Conservation (phyloP, 2,113 vertebrate species). For the Amblyornis subalaris region DNA sequence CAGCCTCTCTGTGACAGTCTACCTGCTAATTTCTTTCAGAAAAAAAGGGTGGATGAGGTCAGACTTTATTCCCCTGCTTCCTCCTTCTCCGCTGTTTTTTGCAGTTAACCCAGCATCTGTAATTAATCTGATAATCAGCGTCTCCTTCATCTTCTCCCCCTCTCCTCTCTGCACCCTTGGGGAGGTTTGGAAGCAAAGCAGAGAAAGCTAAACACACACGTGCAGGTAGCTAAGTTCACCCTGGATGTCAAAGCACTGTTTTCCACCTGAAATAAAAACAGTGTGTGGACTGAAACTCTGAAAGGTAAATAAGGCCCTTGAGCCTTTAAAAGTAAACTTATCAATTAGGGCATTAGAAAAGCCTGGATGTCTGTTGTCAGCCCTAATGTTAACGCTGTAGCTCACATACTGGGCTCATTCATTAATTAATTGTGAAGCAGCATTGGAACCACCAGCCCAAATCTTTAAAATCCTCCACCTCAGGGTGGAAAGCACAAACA, state of each 20-base stretch:
- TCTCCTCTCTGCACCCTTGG: background rate
- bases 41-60: background rate
- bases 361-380: background rate
- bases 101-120: slow-evolving; percentile 23
- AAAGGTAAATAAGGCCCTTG: slow-evolving; percentile 47
- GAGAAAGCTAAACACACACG: background rate
- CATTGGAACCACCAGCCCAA: background rate
- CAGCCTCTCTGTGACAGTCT: background rate
- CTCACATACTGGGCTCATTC: background rate
- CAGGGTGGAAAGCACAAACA: background rate
- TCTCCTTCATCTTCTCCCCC: background rate
- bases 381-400: background rate
- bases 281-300: background rate
- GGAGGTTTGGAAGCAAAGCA: slow-evolving; percentile 5
- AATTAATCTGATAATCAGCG: slow-evolving; percentile 3
- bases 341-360: slow-evolving; percentile 26
- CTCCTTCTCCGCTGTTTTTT: background rate
- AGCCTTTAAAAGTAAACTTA: slow-evolving; percentile 32
- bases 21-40: slow-evolving; percentile 11
- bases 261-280: slow-evolving; percentile 15
- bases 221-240: slow-evolving; percentile 35
- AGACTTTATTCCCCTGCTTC: background rate
- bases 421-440: background rate
- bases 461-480: background rate
- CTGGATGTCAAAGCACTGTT: slow-evolving; percentile 19